Evolutionary conservation across 2,888 invertebrate species (phyloP), one percentile per base, ranked within the genome.

Genomic region (Phortica magna): DNA sequence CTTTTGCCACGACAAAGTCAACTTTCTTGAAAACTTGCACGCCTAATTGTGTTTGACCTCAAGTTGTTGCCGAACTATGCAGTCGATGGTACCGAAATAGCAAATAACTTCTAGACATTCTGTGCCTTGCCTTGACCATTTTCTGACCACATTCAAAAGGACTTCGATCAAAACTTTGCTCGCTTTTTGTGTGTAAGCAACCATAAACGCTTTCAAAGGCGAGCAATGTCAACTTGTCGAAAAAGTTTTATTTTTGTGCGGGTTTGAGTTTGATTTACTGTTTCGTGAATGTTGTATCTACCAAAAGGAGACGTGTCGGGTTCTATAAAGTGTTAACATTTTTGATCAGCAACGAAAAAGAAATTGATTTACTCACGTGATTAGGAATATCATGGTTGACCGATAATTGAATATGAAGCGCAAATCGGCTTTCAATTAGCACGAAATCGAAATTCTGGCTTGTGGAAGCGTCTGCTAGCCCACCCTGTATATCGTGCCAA

Each of bases 261-360:
- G 87, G 84, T 88, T 88, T 79, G 80, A 88, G 85, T 85, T 87
- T 87, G 88, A 85, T 85, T 87, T 88, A 88, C 85, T 88, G 88
- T 87, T 85, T 85, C 87, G 88, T 88, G 87, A 85, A 22, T n/a
- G 43, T 17, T 61, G 31, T 31, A 31, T 31, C 0, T 31, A 31
- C 31, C 31, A 31, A 31, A 31, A 31, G 31, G 3, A 31, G 31
- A 31, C 31, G 31, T 31, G 31, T 1, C 31, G 3, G 31, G 31
- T 17, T 9, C 19, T 59, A 17, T 17, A 19, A 10, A 59, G 22
- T 59, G 17, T 22, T 17, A 10, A 59, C 19, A 19, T 17, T 14
- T 7, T 59, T 6, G 19, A 12, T 65, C 78, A 73, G 79, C 79
- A 77, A 78, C 78, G 78, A 74, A 65, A 39, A 41, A 39, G 41